Evolutionary conservation across 1,140 invertebrate genomes (phyloP).

Genomic region (Condylostylus longicornis): DNA sequence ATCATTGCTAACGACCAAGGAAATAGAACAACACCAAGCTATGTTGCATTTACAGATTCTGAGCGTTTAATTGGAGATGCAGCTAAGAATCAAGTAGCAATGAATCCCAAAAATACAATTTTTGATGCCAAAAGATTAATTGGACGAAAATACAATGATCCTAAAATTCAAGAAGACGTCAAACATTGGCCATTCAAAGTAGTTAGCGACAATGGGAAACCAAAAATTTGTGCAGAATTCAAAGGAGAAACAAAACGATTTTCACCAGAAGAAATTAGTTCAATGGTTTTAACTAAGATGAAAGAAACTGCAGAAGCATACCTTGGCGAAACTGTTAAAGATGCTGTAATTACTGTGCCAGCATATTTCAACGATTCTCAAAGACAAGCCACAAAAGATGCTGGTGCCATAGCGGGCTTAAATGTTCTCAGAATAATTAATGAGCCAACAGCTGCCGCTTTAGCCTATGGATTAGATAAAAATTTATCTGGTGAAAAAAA

Average conservation of each 20-base stretch:
- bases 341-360: conserved; percentile 41
- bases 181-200: conserved; percentile 58
- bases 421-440: conserved; percentile 51
- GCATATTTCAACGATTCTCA: conserved; percentile 45
- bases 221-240: conserved; percentile 51
- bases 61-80: conserved; percentile 75
- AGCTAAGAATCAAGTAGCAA: conserved; percentile 52
- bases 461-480: conserved; percentile 56
- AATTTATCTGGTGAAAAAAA: conserved; percentile 55
- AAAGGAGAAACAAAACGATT: conserved; percentile 54
- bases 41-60: conserved; percentile 76
- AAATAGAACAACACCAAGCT: conserved; percentile 88
- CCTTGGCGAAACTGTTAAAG: conserved; percentile 46
- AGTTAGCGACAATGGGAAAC: conserved; percentile 42
- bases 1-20: conserved; percentile 87
- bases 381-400: conserved; percentile 44
- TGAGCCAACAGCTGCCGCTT: conserved; percentile 51
- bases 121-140: conserved; percentile 54
- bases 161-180: conserved; percentile 52
- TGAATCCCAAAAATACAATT: conserved; percentile 66
- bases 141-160: conserved; percentile 45
- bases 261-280: conserved; percentile 54
- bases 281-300: conserved; percentile 61
- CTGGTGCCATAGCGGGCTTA: conserved; percentile 44
- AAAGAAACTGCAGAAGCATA: conserved; percentile 62